phyloP scores from a whole-genome alignment of 2,888 invertebrate species.

The Dioctria rufipes region DNA sequence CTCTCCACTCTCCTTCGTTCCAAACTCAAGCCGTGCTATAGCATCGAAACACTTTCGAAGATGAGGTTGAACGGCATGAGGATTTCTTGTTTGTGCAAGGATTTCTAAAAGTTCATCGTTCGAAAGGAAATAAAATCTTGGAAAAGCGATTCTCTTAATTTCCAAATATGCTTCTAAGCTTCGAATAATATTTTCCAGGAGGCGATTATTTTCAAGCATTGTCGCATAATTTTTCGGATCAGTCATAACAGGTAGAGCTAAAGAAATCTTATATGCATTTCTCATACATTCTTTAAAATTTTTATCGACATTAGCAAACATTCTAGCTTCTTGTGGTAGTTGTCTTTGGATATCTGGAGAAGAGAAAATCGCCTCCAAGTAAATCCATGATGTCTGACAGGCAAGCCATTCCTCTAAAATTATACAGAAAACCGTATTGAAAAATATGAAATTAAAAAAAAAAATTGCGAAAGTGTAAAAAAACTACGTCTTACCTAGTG shows the following conservation, averaged over 20 bases:
- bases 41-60: conserved; percentile 92
- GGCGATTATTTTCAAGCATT: conserved; percentile 81
- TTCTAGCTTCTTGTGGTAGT: conserved; percentile 89
- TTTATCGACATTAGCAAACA: conserved; percentile 90
- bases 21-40: conserved; percentile 84
- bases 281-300: conserved; percentile 93
- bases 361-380: conserved; percentile 94
- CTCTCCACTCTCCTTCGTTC: conserved; percentile 75
- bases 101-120: conserved; percentile 93
- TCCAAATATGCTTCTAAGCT: conserved; percentile 92
- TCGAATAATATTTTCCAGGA: conserved; percentile 90
- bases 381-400: conserved; percentile 95
- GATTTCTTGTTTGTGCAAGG: conserved; percentile 90
- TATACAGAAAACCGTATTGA: no score
- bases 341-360: conserved; percentile 96
- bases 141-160: conserved; percentile 89
- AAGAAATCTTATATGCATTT: conserved; percentile 83
- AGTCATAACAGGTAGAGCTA: conserved; percentile 86
- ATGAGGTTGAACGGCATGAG: conserved; percentile 91
- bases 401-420: conserved; percentile 86
- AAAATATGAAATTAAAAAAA: not conserved
- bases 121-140: conserved; percentile 89
- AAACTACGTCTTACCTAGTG: conserved; percentile 76
- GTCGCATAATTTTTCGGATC: conserved; percentile 80
- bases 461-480: not conserved